phyloP scores from a whole-genome alignment of 2,113 vertebrate genomes.

The Sterrhoptilus dennistouni region DNA sequence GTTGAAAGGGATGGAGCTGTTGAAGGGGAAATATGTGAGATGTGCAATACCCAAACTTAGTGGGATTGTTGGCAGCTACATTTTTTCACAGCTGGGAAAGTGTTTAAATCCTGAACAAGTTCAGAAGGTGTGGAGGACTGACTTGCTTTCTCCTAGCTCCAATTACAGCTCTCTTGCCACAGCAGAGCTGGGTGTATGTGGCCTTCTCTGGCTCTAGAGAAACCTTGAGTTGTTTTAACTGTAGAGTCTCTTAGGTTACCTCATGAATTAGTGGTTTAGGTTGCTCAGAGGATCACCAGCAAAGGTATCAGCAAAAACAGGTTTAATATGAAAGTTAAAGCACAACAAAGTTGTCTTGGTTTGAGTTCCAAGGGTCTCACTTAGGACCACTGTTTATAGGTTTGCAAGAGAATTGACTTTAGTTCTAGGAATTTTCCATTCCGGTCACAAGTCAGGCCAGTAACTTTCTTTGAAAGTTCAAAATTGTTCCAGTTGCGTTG shows the following conservation, averaged over 20 bases:
- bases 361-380: background rate
- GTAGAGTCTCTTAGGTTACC: background rate
- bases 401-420: background rate
- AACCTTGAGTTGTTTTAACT: background rate
- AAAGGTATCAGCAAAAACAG: background rate
- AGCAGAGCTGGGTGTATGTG: background rate
- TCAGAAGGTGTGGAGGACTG: background rate
- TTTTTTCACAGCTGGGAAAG: background rate
- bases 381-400: background rate
- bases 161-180: background rate
- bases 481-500: background rate
- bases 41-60: background rate
- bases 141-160: background rate
- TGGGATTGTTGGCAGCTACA: background rate
- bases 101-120: background rate
- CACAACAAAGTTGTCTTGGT: background rate
- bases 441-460: background rate
- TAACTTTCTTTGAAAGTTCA: background rate
- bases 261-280: background rate
- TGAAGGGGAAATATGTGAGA: background rate
- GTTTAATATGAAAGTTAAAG: background rate
- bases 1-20: conserved; percentile 20
- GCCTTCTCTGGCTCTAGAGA: background rate
- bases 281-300: background rate
- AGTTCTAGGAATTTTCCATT: background rate